phyloP scores from a whole-genome alignment of 1,140 invertebrate genomes.

The Diorhabda carinulata region DNA sequence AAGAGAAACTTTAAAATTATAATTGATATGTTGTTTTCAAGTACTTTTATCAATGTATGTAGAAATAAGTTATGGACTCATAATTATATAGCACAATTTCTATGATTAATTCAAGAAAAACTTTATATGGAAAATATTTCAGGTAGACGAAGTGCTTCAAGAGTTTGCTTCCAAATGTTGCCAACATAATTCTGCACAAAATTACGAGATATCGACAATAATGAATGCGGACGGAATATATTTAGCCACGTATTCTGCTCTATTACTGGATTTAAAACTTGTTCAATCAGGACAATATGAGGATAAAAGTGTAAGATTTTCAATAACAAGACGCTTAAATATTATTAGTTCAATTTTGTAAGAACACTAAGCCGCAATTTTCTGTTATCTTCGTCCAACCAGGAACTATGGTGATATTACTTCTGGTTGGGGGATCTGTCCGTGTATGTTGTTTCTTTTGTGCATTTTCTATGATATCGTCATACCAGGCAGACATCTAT shows the following conservation, averaged over 20 bases:
- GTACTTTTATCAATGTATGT: background rate
- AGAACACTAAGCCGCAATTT: too few species aligned
- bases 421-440: too few species aligned
- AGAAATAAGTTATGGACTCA: background rate
- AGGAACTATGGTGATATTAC: too few species aligned
- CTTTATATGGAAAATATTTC: constrained; percentile 21
- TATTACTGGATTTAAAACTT: constrained; percentile 79
- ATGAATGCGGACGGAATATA: constrained; percentile 95
- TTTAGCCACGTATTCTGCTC: constrained; percentile 78
- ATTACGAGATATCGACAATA: constrained; percentile 65
- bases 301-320: constrained; percentile 47
- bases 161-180: constrained; percentile 89
- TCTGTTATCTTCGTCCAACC: too few species aligned
- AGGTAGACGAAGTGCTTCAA: constrained; percentile 85
- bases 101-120: too few species aligned
- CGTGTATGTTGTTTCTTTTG: too few species aligned
- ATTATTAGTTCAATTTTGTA: too few species aligned
- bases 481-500: too few species aligned
- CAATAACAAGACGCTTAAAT: too few species aligned
- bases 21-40: background rate
- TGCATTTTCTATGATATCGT: too few species aligned
- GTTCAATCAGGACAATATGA: constrained; percentile 74
- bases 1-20: constrained; percentile 7
- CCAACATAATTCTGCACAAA: constrained; percentile 67
- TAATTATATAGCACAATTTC: too few species aligned